Base-by-base conservation (phyloP, 1,140 invertebrate genomes). In the Proctacanthus coquilletti region DNA sequence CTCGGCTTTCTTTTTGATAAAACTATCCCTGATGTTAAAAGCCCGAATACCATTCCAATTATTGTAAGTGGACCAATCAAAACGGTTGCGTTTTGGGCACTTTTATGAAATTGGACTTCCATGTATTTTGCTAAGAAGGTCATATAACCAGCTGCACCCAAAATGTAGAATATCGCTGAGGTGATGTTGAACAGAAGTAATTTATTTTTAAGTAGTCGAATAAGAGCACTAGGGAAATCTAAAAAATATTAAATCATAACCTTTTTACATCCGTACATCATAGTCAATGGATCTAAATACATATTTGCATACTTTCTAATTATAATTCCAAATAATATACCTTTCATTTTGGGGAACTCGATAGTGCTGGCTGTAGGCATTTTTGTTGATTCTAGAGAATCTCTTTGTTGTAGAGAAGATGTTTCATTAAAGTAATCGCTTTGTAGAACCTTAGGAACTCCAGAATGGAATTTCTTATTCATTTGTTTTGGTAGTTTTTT, bases 101-200 rank as follows among this genome's bases (percentile, higher is more conserved):
- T 68, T 36, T 68, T 70, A 44, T 70, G 61, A 42, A 75, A 83
- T 45, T 79, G 73, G 4, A 76, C 67, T 56, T 81, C 77, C 44
- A 81, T 66, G 46, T 80, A 81, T 47, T 79, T 80, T 5, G 74
- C 71, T 44, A 78, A 57, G 46, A 72, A 81, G 2, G 75, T 79
- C 43, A 75, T 71, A 38, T 77, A 80, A 0, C 74, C 75, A 5
- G 72, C 66, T 5, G 71, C 67, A 4, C 77, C 75, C 30, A 80
- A 59, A 10, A 80, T 63, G 39, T 72, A 73, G 43, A 74, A 74
- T 4, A 74, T 65, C 0, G 51, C 68, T 34, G 70, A 67, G 1
- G 64, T 50, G 25, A 70, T 72, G 44, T 75, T 76, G 14, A 62
- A 63, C 30, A 72, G 64, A 3, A 76, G 48, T 19, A 76, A 46